Evolutionary conservation across 2,888 invertebrate species (phyloP).

Genomic region (Mythimna pallens): DNA sequence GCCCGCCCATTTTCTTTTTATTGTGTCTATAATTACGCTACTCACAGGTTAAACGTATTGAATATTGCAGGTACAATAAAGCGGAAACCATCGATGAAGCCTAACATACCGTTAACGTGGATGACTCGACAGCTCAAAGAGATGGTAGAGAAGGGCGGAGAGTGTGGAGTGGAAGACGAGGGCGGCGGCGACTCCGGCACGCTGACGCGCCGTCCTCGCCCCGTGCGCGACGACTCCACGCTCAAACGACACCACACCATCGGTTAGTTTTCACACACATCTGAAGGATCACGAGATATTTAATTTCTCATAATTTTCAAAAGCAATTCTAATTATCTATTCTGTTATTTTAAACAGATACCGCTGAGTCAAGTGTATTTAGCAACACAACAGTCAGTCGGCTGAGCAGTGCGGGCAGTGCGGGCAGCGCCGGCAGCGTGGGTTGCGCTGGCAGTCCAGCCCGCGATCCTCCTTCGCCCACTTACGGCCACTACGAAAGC

Average conservation of each 20-base stretch:
- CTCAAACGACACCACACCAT: constrained; percentile 81
- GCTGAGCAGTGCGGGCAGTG: constrained; percentile 68
- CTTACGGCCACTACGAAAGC: constrained; percentile 82
- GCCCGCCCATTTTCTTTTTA: too few species aligned
- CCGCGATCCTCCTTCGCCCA: constrained; percentile 74
- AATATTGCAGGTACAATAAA: constrained; percentile 94
- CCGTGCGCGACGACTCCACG: constrained; percentile 80
- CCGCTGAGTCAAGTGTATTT: constrained; percentile 73
- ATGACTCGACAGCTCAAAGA: constrained; percentile 97
- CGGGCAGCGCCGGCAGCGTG: constrained; percentile 70
- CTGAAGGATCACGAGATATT: background rate
- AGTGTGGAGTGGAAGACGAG: constrained; percentile 76
- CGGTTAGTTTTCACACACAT: constrained; percentile 67
- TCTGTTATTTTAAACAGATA: constrained; percentile 68
- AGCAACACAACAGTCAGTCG: constrained; percentile 67
- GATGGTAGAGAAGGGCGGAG: constrained; percentile 93
- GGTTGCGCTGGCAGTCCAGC: constrained; percentile 73
- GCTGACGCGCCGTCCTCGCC: constrained; percentile 89
- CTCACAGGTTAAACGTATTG: background rate
- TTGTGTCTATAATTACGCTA: too few species aligned
- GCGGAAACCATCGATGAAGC: constrained; percentile 97
- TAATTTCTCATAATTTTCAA: background rate
- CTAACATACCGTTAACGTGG: constrained; percentile 96
- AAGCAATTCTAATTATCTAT: background rate
- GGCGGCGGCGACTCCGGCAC: constrained; percentile 90